Base-by-base conservation (phyloP, 1,140 invertebrate genomes). In the Hycleus cichorii region DNA sequence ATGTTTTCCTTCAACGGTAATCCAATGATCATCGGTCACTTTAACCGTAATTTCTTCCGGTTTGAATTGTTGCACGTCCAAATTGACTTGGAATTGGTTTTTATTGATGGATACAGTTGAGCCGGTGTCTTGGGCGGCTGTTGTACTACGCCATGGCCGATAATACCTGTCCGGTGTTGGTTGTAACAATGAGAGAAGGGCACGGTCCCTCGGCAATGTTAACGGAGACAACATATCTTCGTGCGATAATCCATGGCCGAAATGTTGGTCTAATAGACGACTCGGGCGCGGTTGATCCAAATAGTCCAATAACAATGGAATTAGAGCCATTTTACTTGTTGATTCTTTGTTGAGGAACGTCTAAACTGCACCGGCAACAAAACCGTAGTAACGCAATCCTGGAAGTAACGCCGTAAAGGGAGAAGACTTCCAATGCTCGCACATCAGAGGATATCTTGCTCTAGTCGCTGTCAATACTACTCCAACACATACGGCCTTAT, bases 21-120 rank as follows among this genome's bases (percentile, higher is more conserved):
- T 69, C 24, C 65, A 67, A 43, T 83, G 83, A 45, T 79, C 74
- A 63, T 81, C 80, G 5, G 78, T 70, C 0, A 78, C 80, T 64
- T 81, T 83, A 2, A 84, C 80, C 38, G 70, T 74, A 25, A 84
- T 76, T 67, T 85, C 82, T 52, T 84, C 78, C 0, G 83, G 81
- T 50, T 74, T 76, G 68, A 82, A 85, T 62, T 83, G 80, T 8
- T 78, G 72, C 5, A 83, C 74, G 58, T 84, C 82, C 56, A 81
- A 70, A 44, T 70, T 72, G 2, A 65, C 63, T 39, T 59, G 44
- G 39, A 62, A 62, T 25, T 59, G 52, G 27, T 59, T 65, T 68
- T 79, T 77, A 56, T 81, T 75, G 3, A 75, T 64, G 10, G 53
- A 57, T 0, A 78, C 64, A 18, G 68, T 73, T 1, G 76, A 78